Conservation (phyloP, 2,113 vertebrate species). For the Hydropotes inermis region DNA sequence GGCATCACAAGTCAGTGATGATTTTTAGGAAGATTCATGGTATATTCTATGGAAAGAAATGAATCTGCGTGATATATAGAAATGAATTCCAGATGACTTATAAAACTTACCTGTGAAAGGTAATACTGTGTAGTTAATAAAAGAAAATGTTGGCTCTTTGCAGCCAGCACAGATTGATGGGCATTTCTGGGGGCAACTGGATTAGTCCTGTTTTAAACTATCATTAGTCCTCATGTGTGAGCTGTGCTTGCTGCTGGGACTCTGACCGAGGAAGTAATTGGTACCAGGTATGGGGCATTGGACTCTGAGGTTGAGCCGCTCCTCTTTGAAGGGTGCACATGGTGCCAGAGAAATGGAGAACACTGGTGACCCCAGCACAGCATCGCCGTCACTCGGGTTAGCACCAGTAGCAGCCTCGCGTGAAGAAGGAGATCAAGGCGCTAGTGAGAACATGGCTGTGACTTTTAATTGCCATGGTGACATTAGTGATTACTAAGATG, state of each 20-base stretch:
- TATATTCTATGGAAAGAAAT: conserved; percentile 22
- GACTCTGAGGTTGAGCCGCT: neutral
- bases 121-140: neutral
- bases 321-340: neutral
- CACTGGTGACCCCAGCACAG: neutral
- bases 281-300: neutral
- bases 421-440: neutral
- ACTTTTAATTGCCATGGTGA: neutral
- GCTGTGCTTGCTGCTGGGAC: neutral
- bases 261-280: neutral
- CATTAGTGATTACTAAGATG: neutral
- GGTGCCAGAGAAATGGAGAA: neutral
- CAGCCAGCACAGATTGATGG: neutral
- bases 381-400: neutral
- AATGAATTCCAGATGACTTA: neutral
- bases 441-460: neutral
- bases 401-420: neutral
- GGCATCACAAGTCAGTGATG: neutral
- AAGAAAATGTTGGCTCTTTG: conserved; percentile 30
- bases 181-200: neutral
- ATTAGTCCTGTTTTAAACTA: neutral
- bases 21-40: neutral
- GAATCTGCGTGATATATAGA: neutral
- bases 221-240: neutral
- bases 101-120: neutral